These are phyloP conservation scores for Microcebus murinus DNA, from an alignment of 2,113 vertebrate species.

Conservation along the genomic window DNA sequence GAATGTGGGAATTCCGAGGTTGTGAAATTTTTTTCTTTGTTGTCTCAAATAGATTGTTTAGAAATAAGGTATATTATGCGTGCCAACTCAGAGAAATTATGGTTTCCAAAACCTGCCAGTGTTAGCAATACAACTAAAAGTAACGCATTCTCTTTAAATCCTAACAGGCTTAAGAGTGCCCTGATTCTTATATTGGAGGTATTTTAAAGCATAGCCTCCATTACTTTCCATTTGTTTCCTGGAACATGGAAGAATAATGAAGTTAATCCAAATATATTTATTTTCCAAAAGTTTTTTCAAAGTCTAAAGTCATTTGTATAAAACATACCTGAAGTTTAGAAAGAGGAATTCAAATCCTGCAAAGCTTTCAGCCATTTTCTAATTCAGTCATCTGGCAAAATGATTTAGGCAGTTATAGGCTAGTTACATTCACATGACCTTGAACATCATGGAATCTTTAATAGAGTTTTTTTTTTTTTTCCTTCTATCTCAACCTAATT, in stretches of 20 bases:
- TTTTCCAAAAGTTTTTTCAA: background rate
- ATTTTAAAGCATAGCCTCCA: background rate
- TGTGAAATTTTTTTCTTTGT: background rate
- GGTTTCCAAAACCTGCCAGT: background rate
- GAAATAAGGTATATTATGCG: background rate
- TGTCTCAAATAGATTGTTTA: background rate
- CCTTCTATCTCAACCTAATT: background rate
- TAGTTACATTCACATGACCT: constrained; percentile 24
- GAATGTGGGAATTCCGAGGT: background rate
- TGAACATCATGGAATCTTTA: constrained; percentile 1
- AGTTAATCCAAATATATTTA: background rate
- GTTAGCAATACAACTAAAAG: background rate
- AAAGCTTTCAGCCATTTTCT: background rate
- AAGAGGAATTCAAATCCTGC: background rate
- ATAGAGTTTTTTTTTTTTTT: background rate
- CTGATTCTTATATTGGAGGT: background rate
- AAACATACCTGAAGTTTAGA: background rate
- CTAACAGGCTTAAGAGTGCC: background rate
- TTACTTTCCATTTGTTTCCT: background rate
- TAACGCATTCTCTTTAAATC: background rate
- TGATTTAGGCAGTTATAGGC: background rate
- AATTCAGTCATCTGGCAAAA: background rate
- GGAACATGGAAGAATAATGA: background rate
- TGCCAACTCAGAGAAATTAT: background rate
- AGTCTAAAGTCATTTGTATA: background rate